Evolutionary conservation across 2,797 vertebrate species (phyloP).

Genomic region (Hirundo rustica): DNA sequence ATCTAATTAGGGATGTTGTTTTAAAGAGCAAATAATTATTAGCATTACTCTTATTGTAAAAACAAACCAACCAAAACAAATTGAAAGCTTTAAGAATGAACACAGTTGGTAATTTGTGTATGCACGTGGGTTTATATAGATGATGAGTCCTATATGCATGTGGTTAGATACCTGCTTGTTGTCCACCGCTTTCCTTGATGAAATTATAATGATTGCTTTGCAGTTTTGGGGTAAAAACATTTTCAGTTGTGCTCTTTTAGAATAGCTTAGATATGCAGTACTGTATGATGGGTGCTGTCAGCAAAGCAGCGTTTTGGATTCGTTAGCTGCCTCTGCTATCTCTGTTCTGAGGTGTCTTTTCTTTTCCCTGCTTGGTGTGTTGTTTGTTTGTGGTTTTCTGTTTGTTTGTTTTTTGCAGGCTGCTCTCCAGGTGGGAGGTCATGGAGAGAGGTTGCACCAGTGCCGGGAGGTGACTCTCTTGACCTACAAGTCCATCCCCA

Average conservation of each 20-base stretch:
- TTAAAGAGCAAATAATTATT: background rate
- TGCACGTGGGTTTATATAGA: fast-evolving
- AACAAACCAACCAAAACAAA: background rate
- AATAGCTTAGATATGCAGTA: fast-evolving
- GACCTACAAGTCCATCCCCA: conserved; percentile 94
- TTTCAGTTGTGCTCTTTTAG: background rate
- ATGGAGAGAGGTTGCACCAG: conserved; percentile 94
- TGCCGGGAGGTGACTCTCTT: conserved; percentile 94
- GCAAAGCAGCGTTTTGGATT: background rate
- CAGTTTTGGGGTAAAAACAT: background rate
- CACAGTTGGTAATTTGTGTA: background rate
- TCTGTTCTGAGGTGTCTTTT: background rate
- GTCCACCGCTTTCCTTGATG: background rate
- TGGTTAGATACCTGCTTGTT: background rate
- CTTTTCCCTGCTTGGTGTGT: background rate
- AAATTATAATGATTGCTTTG: background rate
- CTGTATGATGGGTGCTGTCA: background rate
- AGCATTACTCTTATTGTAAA: background rate
- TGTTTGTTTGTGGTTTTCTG: background rate
- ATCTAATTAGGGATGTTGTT: background rate
- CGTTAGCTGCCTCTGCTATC: background rate
- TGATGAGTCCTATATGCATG: background rate
- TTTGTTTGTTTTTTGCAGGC: conserved; percentile 74
- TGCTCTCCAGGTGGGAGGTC: conserved; percentile 95
- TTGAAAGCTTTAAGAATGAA: background rate